phyloP scores from a whole-genome alignment of 2,113 vertebrate species.

The Rhinogobius similis region DNA sequence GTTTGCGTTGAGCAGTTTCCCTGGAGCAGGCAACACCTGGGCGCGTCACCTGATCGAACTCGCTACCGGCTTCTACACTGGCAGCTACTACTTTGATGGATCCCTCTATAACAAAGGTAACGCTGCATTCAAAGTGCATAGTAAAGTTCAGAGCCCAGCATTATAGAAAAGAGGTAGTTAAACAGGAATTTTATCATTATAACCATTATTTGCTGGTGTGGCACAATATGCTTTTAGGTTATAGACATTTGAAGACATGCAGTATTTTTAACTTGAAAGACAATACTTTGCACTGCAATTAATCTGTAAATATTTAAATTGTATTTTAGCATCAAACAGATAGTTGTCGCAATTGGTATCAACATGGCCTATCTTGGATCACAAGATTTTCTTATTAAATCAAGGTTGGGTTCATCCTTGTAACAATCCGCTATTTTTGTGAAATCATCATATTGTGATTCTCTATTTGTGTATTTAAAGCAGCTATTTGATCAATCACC shows the following conservation, averaged over 20 bases:
- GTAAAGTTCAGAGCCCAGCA: neutral
- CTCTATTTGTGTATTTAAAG: no score
- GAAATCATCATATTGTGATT: no score
- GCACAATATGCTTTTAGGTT: neutral
- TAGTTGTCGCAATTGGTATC: no score
- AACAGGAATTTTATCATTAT: neutral
- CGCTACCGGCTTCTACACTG: conserved; percentile 94
- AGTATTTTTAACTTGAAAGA: neutral
- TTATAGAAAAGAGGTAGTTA: neutral
- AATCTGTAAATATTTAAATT: no score
- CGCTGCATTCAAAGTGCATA: neutral
- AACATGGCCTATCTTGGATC: no score
- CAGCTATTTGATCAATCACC: no score
- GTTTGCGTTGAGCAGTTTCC: conserved; percentile 93
- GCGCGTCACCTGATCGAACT: conserved; percentile 94
- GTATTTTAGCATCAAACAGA: no score
- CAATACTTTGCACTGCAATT: no score
- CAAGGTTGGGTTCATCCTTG: no score
- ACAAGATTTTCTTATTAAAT: no score
- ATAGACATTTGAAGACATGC: neutral
- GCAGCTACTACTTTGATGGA: conserved; percentile 98
- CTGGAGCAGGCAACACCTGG: conserved; percentile 97
- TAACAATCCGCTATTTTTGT: no score
- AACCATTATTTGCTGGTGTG: no score
- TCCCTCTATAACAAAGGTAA: conserved; percentile 98